These are phyloP conservation scores for Tenthredo scrophulariae DNA, from an alignment of 2,888 invertebrate genomes.

Conservation along the genomic window DNA sequence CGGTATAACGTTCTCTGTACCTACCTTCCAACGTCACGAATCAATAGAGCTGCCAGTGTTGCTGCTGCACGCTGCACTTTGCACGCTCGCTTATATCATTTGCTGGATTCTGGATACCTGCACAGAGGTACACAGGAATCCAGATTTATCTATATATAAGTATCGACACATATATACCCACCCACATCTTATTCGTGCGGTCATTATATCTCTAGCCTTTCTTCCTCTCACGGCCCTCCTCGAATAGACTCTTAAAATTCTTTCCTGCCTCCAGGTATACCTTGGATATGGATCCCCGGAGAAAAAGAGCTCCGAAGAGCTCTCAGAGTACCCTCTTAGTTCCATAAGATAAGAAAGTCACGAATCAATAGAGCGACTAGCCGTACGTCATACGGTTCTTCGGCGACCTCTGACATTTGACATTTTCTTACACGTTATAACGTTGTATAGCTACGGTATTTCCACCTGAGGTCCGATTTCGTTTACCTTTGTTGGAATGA, in stretches of 20 bases:
- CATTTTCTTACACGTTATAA: background rate
- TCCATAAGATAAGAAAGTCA: slow-evolving; percentile 7
- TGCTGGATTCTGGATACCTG: background rate
- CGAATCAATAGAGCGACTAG: slow-evolving; percentile 18
- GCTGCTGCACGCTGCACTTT: slow-evolving; percentile 36
- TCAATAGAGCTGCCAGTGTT: slow-evolving; percentile 53
- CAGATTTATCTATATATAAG: background rate
- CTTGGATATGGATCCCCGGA: slow-evolving; percentile 2
- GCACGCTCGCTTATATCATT: slow-evolving; percentile 16
- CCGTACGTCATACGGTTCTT: background rate
- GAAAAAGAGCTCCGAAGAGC: background rate
- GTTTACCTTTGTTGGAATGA: background rate
- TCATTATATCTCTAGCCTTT: background rate
- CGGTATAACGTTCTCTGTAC: background rate
- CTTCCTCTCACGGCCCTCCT: background rate
- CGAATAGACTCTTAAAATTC: background rate
- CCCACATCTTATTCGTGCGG: background rate
- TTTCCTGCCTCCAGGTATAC: background rate
- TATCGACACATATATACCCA: background rate
- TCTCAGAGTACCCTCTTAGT: slow-evolving; percentile 19
- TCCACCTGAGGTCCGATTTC: background rate
- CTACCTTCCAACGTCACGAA: slow-evolving; percentile 39
- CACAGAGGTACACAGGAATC: background rate
- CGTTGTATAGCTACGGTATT: background rate
- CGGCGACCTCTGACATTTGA: background rate